phyloP scores from a whole-genome alignment of 2,113 vertebrate species.

The Otus sunia region DNA sequence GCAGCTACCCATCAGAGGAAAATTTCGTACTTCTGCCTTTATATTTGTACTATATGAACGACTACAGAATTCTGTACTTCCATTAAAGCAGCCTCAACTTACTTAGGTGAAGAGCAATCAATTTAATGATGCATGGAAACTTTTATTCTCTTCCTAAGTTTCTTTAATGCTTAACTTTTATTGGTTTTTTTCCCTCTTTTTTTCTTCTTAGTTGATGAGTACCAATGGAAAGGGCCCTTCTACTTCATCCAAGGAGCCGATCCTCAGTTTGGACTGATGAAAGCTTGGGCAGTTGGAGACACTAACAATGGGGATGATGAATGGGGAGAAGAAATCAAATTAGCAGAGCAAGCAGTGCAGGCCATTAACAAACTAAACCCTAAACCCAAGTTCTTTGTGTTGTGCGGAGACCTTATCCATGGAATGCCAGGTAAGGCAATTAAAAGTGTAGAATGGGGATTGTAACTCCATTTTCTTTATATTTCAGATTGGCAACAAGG shows the following conservation, averaged over 20 bases:
- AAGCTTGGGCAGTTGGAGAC: conserved; percentile 87
- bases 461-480: neutral
- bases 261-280: conserved; percentile 95
- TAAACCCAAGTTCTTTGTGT: conserved; percentile 86
- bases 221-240: conserved; percentile 88
- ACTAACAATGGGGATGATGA: conserved; percentile 83
- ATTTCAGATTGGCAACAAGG: neutral
- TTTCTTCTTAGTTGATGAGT: conserved; percentile 77
- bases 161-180: neutral
- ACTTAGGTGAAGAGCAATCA: neutral
- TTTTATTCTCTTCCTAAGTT: neutral
- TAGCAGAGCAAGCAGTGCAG: conserved; percentile 84
- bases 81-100: neutral
- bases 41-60: neutral
- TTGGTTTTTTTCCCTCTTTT: neutral
- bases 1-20: conserved; percentile 11
- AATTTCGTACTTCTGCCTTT: conserved; percentile 42
- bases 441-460: neutral
- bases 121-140: neutral
- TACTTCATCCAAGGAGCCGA: conserved; percentile 94
- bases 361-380: conserved; percentile 85
- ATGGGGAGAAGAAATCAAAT: conserved; percentile 87
- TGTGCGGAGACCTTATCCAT: conserved; percentile 93
- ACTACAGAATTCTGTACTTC: neutral
- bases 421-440: conserved; percentile 89